A percentile compares a stretch with the other conserved stretches of the same genome.
phyloP scores from a whole-genome alignment of 1,140 invertebrate species.

The Cardiocondyla obscurior region DNA sequence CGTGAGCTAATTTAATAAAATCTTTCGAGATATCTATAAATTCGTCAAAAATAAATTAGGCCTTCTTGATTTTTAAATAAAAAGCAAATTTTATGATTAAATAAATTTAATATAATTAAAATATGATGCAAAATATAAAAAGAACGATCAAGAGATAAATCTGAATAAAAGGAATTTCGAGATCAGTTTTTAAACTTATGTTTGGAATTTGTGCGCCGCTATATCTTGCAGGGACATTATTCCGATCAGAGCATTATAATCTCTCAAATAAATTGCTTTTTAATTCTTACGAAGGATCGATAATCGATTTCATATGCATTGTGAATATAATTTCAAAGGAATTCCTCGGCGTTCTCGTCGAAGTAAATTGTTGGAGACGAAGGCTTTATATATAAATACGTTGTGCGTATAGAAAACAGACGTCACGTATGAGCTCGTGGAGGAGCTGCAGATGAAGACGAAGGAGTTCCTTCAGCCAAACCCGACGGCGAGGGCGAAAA shows the following conservation, averaged over 20 bases:
- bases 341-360: not conserved
- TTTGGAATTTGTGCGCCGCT: not conserved
- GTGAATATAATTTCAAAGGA: not conserved
- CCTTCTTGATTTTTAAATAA: not conserved
- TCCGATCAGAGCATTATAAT: not conserved
- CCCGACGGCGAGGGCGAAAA: slow-evolving; percentile 96
- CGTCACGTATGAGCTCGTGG: slow-evolving; percentile 96
- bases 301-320: not conserved
- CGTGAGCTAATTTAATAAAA: not conserved
- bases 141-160: not conserved
- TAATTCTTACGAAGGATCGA: not conserved
- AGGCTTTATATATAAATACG: not conserved
- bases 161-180: not conserved
- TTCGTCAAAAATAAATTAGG: not conserved
- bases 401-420: slow-evolving; percentile 94
- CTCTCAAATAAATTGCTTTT: not conserved
- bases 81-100: not conserved
- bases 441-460: slow-evolving; percentile 97
- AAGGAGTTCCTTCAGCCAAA: slow-evolving; percentile 99
- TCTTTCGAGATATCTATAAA: not conserved
- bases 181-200: not conserved
- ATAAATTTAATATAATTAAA: not conserved
- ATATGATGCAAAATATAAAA: not conserved
- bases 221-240: not conserved
- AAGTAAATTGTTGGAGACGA: slow-evolving; percentile 16